Evolutionary conservation across 2,888 invertebrate species (phyloP).

Genomic region (Caenorhabditis drosophilae): DNA sequence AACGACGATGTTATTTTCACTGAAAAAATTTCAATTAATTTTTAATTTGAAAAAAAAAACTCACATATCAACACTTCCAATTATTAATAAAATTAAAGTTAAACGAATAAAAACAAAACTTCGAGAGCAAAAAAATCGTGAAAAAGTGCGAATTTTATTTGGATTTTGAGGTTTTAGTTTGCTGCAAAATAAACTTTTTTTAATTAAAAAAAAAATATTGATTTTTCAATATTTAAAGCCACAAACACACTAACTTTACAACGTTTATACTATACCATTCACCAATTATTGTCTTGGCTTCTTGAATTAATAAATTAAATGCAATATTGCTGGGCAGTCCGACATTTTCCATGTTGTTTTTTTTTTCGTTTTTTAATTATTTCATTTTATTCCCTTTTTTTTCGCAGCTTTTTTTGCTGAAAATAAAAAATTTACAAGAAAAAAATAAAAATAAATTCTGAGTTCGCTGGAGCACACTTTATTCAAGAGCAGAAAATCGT

Average conservation of each 20-base stretch:
- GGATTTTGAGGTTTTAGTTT: conserved; percentile 17
- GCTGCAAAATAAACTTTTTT: conserved; percentile 13
- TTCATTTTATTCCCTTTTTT: not conserved
- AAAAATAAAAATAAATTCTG: not conserved
- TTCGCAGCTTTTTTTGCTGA: not conserved
- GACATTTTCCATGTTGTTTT: too few relatives aligned
- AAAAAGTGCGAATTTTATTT: conserved; percentile 24
- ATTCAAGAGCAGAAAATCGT: not conserved
- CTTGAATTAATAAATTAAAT: conserved; percentile 26
- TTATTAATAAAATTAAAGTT: conserved; percentile 26
- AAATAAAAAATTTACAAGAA: not conserved
- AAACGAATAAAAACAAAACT: conserved; percentile 24
- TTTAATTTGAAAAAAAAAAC: conserved; percentile 5
- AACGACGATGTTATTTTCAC: conserved; percentile 29
- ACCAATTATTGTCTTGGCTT: conserved; percentile 24
- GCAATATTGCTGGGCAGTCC: conserved; percentile 26
- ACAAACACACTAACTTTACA: conserved; percentile 38
- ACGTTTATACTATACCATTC: conserved; percentile 42
- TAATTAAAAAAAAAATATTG: not conserved
- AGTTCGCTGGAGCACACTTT: not conserved
- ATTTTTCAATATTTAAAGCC: too few relatives aligned
- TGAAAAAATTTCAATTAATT: conserved; percentile 8
- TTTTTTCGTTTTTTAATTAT: not conserved
- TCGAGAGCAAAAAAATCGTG: conserved; percentile 30
- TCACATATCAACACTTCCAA: conserved; percentile 48